Evolutionary conservation across 2,888 invertebrate species (phyloP).

Genomic region (Holacanthella duospinosa): DNA sequence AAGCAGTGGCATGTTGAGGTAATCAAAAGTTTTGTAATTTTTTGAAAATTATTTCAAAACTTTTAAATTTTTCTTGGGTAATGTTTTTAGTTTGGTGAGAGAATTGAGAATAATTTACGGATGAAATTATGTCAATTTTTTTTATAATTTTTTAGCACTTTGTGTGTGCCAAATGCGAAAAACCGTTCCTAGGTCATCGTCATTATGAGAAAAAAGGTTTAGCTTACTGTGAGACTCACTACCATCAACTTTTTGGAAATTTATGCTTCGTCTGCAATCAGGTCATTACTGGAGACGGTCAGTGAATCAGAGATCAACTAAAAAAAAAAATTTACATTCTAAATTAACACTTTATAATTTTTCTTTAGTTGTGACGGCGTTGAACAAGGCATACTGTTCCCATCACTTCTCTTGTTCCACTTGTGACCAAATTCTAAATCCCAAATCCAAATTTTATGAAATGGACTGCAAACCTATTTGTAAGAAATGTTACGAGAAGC

Average conservation of each 20-base stretch:
- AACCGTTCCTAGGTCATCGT: slow-evolving; percentile 96
- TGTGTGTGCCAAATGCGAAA: slow-evolving; percentile 98
- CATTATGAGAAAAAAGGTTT: slow-evolving; percentile 98
- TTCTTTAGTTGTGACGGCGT: slow-evolving; percentile 77
- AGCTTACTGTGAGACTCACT: slow-evolving; percentile 98
- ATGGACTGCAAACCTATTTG: slow-evolving; percentile 97
- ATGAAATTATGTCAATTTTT: no score
- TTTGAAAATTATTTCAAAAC: no score
- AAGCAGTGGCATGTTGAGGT: slow-evolving; percentile 98
- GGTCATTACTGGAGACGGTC: slow-evolving; percentile 94
- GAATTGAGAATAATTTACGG: no score
- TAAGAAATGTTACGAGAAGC: slow-evolving; percentile 94
- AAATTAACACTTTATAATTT: slow-evolving; percentile 2
- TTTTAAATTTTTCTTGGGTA: neutral
- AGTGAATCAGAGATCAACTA: slow-evolving; percentile 39
- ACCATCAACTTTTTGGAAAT: slow-evolving; percentile 97
- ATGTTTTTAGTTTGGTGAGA: no score
- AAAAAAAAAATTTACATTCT: slow-evolving; percentile 1
- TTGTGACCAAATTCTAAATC: slow-evolving; percentile 91
- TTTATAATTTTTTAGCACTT: slow-evolving; percentile 67
- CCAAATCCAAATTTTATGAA: slow-evolving; percentile 97
- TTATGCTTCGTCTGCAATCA: slow-evolving; percentile 98
- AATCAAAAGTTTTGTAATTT: no score
- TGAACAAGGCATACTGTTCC: slow-evolving; percentile 99
- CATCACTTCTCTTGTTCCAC: slow-evolving; percentile 96